phyloP scores from a whole-genome alignment of 2,113 vertebrate species.

The Takifugu bimaculatus region DNA sequence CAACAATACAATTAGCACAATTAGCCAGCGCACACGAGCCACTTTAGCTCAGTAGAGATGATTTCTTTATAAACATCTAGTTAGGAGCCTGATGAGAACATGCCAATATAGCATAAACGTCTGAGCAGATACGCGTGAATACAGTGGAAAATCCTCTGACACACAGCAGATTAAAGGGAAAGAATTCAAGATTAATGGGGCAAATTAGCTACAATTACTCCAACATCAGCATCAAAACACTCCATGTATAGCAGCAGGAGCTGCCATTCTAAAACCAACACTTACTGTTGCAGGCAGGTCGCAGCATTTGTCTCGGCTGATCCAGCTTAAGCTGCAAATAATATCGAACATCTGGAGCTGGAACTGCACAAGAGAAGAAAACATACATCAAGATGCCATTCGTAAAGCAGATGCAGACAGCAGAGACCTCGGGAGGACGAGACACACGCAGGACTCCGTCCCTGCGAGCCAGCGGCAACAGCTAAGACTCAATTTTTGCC shows the following conservation, averaged over 20 bases:
- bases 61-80: conserved; percentile 13
- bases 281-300: conserved; percentile 94
- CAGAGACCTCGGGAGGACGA: conserved; percentile 17
- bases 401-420: conserved; percentile 34
- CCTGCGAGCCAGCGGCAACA: conserved; percentile 22
- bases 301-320: conserved; percentile 95
- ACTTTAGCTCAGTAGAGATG: conserved; percentile 15
- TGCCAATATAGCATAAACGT: background rate
- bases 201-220: background rate
- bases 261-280: conserved; percentile 12
- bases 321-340: conserved; percentile 95
- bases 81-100: conserved; percentile 18
- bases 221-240: background rate
- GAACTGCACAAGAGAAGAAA: conserved; percentile 80
- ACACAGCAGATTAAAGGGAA: background rate
- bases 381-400: conserved; percentile 46
- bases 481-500: conserved; percentile 24
- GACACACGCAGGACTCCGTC: conserved; percentile 10
- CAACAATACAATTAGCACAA: conserved; percentile 32
- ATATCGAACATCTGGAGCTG: conserved; percentile 99
- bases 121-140: background rate
- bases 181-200: background rate
- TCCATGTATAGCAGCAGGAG: background rate
- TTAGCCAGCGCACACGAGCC: conserved; percentile 27
- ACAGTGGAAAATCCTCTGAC: background rate